Evolutionary conservation across 1,140 invertebrate species (phyloP), one percentile per base, ranked within the genome.

Genomic region (Meloidogyne chitwoodi): DNA sequence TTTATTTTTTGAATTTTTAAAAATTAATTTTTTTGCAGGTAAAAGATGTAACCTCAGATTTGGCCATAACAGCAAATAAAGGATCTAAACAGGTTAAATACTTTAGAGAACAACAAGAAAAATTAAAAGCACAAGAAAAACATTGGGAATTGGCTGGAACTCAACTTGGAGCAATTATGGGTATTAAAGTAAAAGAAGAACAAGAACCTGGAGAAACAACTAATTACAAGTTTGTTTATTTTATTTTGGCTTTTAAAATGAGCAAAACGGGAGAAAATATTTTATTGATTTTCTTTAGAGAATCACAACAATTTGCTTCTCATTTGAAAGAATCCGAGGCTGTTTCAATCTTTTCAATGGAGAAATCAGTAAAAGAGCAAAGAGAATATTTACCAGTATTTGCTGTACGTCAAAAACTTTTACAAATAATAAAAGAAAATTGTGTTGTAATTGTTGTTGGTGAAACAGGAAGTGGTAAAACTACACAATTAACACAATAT

Each of bases 121-220:
- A 94, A 31, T 91, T 92, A 63, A 95, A 94, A 88, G 94, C 95
- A 0, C 96, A 98, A 84, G 96, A 96, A 87, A 99, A 99, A 88
- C 95, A 99, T 87, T 99, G 96, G 95, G 95, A 99, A 88, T 88
- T 99, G 44, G 94, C 95, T 48, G 96, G 97, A 38, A 98, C 95
- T 2, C 93, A 93, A 84, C 90, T 99, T 65, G 95, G 95, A 85
- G 95, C 99, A 82, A 94, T 99, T 24, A 95, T 98, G 92, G 96
- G 96, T 1, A 92, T 99, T 0, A 91, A 93, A 85, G 92, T 94
- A 87, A 91, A 94, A 77, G 88, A 79, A 67, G 87, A 90, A 79
- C 88, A 87, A 41, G 89, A 90, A 62, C 83, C 88, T 29, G 88
- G 90, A 79, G 90, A 90, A 77, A 90, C 91, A 74, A 69, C 69